Percentiles rank a stretch among this genome's conserved stretches.
Conservation (phyloP, 1,140 invertebrate species). For the Cheumatopsyche charites region DNA sequence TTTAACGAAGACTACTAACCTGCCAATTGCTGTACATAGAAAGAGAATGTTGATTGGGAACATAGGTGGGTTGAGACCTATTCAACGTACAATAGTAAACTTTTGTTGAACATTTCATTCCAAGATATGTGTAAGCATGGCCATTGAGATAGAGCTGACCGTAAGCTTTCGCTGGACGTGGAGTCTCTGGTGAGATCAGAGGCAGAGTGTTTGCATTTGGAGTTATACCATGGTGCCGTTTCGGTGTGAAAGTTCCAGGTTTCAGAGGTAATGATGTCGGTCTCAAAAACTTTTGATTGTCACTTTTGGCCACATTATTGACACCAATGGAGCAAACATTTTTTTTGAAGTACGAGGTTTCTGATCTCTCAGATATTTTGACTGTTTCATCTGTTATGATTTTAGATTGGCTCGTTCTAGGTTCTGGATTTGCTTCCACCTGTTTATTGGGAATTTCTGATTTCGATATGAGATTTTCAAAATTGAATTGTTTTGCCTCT, state of each 20-base stretch:
- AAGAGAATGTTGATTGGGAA: slow-evolving; percentile 85
- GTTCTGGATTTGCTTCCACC: slow-evolving; percentile 50
- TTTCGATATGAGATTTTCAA: slow-evolving; percentile 63
- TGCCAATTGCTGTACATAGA: slow-evolving; percentile 99
- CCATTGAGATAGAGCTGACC: slow-evolving; percentile 87
- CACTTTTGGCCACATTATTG: slow-evolving; percentile 50
- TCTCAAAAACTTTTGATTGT: slow-evolving; percentile 72
- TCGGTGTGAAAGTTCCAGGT: slow-evolving; percentile 79
- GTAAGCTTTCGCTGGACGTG: slow-evolving; percentile 84
- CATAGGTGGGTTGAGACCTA: slow-evolving; percentile 93
- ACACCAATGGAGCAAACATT: slow-evolving; percentile 50
- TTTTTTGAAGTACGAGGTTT: slow-evolving; percentile 60
- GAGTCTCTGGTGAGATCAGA: slow-evolving; percentile 88
- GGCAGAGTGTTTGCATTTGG: slow-evolving; percentile 77
- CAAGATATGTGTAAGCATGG: slow-evolving; percentile 90
- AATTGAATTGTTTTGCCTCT: slow-evolving; percentile 62
- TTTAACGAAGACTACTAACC: slow-evolving; percentile 51
- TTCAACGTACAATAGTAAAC: slow-evolving; percentile 92
- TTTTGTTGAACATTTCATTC: slow-evolving; percentile 87
- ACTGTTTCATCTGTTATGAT: slow-evolving; percentile 32
- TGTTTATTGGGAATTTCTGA: slow-evolving; percentile 61
- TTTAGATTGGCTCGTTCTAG: slow-evolving; percentile 16
- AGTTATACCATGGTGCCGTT: slow-evolving; percentile 77
- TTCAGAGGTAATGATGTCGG: slow-evolving; percentile 81
- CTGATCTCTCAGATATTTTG: slow-evolving; percentile 55